Evolutionary conservation across 1,140 invertebrate species (phyloP).

Genomic region (Scaptomyza graminum): DNA sequence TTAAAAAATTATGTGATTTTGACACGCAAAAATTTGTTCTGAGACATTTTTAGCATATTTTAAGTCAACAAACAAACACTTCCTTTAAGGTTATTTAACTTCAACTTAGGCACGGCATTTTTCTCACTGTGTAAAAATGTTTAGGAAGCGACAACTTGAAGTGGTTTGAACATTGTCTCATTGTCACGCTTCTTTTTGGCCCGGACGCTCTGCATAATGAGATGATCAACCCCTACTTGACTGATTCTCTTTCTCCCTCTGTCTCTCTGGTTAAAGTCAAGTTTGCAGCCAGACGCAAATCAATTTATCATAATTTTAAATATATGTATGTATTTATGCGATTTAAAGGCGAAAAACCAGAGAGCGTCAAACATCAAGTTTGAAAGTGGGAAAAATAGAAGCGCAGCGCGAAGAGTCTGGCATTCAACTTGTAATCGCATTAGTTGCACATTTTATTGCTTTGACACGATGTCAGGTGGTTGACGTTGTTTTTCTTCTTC

Average conservation of each 20-base stretch:
- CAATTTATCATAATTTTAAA: constrained; percentile 77
- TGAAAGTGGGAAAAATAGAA: neutral
- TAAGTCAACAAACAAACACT: too few species aligned
- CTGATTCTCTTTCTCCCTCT: neutral
- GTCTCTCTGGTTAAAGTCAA: constrained; percentile 42
- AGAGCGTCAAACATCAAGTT: neutral
- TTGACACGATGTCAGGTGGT: constrained; percentile 33
- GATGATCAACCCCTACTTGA: constrained; percentile 50
- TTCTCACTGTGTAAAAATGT: constrained; percentile 1
- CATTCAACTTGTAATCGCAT: constrained; percentile 66
- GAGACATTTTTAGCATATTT: too few species aligned
- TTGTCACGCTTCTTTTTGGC: constrained; percentile 66
- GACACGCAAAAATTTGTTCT: too few species aligned
- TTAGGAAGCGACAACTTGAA: neutral
- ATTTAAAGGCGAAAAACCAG: neutral
- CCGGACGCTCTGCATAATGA: constrained; percentile 74
- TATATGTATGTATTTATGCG: constrained; percentile 48
- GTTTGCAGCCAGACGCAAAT: constrained; percentile 55
- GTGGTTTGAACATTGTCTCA: constrained; percentile 57
- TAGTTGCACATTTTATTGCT: constrained; percentile 78
- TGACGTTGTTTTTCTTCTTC: neutral
- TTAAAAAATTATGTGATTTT: too few species aligned
- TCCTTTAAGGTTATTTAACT: too few species aligned
- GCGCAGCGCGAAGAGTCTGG: neutral
- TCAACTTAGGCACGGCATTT: neutral